Conservation (phyloP, 2,113 vertebrate species). For the Strix aluco region DNA sequence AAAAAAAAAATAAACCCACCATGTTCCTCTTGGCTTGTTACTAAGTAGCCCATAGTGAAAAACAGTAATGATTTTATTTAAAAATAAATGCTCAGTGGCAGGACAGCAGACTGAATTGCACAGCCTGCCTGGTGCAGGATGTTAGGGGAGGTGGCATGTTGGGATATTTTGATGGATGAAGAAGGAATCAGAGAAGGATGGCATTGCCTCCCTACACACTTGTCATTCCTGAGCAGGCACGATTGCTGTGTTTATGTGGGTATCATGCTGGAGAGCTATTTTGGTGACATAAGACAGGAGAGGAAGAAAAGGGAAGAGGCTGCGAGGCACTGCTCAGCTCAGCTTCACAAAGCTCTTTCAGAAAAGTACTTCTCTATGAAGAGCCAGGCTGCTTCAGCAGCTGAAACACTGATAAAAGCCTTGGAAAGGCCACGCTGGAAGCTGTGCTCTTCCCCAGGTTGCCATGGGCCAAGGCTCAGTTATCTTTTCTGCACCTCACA, state of each 20-base stretch:
- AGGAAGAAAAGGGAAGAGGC: neutral
- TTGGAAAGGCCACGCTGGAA: neutral
- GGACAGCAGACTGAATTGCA: neutral
- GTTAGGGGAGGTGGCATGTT: neutral
- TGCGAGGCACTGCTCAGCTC: neutral
- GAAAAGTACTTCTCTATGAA: neutral
- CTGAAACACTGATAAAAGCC: neutral
- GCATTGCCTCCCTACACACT: accelerated
- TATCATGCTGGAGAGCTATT: neutral
- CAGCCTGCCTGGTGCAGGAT: neutral
- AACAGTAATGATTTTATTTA: neutral
- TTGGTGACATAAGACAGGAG: neutral
- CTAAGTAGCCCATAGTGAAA: neutral
- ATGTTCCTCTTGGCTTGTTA: neutral
- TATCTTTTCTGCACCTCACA: neutral
- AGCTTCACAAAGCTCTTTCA: neutral
- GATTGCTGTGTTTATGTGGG: accelerated
- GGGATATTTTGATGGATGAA: neutral
- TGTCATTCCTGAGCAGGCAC: neutral
- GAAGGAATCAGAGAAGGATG: neutral
- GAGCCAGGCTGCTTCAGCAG: neutral
- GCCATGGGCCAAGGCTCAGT: neutral
- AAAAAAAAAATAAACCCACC: neutral
- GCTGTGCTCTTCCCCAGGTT: neutral
- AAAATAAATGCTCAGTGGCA: neutral